These are phyloP conservation scores for Borostomias antarcticus DNA, from an alignment of 2,797 vertebrate genomes.

Conservation along the genomic window DNA sequence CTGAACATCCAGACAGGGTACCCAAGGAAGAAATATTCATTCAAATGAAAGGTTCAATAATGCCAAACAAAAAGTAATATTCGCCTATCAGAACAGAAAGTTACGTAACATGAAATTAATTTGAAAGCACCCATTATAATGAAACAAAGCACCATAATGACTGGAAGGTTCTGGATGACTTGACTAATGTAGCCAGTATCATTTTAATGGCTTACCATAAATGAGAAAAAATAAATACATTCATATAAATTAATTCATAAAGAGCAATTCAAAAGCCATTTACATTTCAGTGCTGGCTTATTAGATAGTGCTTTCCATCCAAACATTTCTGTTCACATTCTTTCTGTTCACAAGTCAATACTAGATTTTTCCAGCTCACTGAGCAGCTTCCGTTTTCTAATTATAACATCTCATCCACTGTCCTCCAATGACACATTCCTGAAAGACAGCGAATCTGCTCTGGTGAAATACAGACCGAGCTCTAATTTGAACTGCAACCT, in stretches of 20 bases:
- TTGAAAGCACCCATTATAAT: neutral
- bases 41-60: too few species aligned
- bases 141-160: neutral
- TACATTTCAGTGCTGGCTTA: slow-evolving; percentile 8
- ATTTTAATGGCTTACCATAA: slow-evolving; percentile 14
- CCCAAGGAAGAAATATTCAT: neutral
- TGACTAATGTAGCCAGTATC: neutral
- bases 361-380: neutral
- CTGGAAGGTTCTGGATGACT: neutral
- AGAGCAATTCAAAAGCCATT: slow-evolving; percentile 5
- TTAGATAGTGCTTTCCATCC: neutral
- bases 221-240: slow-evolving; percentile 15
- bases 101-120: slow-evolving; percentile 3
- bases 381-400: neutral
- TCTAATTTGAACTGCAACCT: too few species aligned
- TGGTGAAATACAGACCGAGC: neutral
- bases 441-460: neutral
- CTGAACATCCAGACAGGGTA: neutral
- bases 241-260: slow-evolving; percentile 10
- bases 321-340: slow-evolving; percentile 15
- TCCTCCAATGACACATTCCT: neutral
- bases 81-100: neutral
- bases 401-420: neutral
- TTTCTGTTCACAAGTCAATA: neutral
- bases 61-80: too few species aligned